These are phyloP conservation scores for Boleophthalmus pectinirostris DNA, from an alignment of 2,113 vertebrate genomes.

Conservation along the genomic window DNA sequence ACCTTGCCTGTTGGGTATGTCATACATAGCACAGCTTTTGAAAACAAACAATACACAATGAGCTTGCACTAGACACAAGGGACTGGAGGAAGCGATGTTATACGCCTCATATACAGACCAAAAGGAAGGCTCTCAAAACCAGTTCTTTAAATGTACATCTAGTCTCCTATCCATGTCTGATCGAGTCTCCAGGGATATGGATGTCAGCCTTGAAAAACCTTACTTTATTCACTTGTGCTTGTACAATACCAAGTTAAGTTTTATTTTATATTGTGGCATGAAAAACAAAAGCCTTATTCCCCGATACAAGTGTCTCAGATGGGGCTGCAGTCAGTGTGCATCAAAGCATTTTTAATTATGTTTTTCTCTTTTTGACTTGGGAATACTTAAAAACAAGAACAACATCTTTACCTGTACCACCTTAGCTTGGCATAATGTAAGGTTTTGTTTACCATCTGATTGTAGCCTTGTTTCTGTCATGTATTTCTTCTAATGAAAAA, in stretches of 20 bases:
- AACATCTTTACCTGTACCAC: constrained; percentile 12
- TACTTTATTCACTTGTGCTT: neutral
- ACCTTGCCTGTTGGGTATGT: constrained; percentile 15
- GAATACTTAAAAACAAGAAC: neutral
- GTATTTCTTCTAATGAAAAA: constrained; percentile 9
- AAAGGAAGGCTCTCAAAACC: neutral
- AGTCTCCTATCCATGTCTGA: neutral
- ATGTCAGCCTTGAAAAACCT: neutral
- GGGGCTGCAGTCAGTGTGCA: constrained; percentile 20
- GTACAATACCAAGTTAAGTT: constrained; percentile 4
- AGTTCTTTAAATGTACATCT: neutral
- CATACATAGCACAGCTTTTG: constrained; percentile 26
- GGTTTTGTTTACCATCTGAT: constrained; percentile 1
- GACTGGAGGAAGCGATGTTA: neutral
- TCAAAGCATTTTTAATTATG: constrained; percentile 36
- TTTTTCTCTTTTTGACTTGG: constrained; percentile 13
- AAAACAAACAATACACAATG: constrained; percentile 6
- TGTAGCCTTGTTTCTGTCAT: constrained; percentile 13
- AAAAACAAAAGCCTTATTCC: constrained; percentile 33
- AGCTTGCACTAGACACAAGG: neutral
- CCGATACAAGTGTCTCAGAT: constrained; percentile 28
- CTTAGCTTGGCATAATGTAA: constrained; percentile 18
- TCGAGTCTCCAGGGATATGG: constrained; percentile 25
- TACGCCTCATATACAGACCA: neutral
- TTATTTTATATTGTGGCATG: constrained; percentile 24